Evolutionary conservation across 2,797 vertebrate genomes (phyloP).

Genomic region (Pangasius sanitwongsei): DNA sequence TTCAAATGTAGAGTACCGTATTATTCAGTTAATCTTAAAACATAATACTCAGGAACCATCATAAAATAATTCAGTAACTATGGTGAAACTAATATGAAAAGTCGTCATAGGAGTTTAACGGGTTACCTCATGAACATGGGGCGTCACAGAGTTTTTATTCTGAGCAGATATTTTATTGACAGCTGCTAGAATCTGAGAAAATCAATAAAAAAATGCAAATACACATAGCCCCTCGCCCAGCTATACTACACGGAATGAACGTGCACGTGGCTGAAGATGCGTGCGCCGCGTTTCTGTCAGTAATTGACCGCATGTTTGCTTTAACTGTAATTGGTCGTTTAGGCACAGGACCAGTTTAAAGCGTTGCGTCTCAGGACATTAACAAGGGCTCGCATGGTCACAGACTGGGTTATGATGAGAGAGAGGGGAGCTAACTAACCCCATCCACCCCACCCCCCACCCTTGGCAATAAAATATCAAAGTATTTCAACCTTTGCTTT

Average conservation of each 20-base stretch:
- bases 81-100: background rate
- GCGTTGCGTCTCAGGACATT: constrained; percentile 48
- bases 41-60: background rate
- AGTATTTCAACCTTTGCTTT: constrained; percentile 62
- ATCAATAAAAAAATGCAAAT: background rate
- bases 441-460: constrained; percentile 38
- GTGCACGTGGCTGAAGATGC: constrained; percentile 17
- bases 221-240: background rate
- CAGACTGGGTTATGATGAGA: constrained; percentile 55
- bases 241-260: background rate
- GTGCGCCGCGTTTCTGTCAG: constrained; percentile 45
- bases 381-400: constrained; percentile 56
- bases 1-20: background rate
- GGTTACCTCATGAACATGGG: background rate
- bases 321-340: constrained; percentile 58
- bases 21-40: background rate
- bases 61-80: background rate
- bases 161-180: background rate
- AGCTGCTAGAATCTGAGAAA: background rate
- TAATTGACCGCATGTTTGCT: constrained; percentile 61
- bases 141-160: background rate
- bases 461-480: constrained; percentile 55
- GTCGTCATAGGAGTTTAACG: background rate
- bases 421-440: constrained; percentile 31
- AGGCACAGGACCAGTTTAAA: constrained; percentile 55